Conservation (phyloP, 1,140 invertebrate species). For the Panulirus ornatus region DNA sequence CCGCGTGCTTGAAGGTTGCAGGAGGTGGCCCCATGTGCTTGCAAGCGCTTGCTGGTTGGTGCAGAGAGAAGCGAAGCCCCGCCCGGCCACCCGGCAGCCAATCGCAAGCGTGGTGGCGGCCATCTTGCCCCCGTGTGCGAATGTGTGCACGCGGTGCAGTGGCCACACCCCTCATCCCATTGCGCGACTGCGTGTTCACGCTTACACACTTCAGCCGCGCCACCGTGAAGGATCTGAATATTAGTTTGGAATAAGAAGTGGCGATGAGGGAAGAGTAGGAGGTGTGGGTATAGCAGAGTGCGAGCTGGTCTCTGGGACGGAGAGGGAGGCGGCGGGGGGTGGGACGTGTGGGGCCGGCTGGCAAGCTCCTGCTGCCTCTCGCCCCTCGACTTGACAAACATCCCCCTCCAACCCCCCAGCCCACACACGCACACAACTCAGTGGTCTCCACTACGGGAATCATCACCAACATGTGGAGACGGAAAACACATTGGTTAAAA, state of each 20-base stretch:
- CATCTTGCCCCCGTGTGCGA: slow-evolving; percentile 67
- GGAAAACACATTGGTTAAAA: no score
- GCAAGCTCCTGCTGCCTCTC: neutral
- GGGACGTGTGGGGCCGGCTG: neutral
- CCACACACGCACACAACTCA: neutral
- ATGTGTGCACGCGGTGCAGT: slow-evolving; percentile 26
- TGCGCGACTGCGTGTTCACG: neutral
- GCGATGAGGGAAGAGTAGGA: neutral
- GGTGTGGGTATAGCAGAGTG: neutral
- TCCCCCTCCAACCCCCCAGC: neutral
- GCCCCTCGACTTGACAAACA: neutral
- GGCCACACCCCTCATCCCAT: slow-evolving; percentile 15
- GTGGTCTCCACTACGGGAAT: neutral
- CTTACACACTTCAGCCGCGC: neutral
- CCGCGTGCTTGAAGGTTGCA: slow-evolving; percentile 61
- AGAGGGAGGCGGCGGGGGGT: neutral
- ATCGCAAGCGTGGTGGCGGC: slow-evolving; percentile 16
- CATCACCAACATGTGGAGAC: no score
- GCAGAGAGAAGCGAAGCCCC: neutral
- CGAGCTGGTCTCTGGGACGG: neutral
- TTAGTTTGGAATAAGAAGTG: neutral
- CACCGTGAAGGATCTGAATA: neutral
- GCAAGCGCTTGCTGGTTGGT: slow-evolving; percentile 65
- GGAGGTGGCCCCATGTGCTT: slow-evolving; percentile 52
- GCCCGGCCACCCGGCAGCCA: slow-evolving; percentile 37